Conservation (phyloP, 53 echinoderm and acorn worm genomes). For the Apostichopus leukothele region DNA sequence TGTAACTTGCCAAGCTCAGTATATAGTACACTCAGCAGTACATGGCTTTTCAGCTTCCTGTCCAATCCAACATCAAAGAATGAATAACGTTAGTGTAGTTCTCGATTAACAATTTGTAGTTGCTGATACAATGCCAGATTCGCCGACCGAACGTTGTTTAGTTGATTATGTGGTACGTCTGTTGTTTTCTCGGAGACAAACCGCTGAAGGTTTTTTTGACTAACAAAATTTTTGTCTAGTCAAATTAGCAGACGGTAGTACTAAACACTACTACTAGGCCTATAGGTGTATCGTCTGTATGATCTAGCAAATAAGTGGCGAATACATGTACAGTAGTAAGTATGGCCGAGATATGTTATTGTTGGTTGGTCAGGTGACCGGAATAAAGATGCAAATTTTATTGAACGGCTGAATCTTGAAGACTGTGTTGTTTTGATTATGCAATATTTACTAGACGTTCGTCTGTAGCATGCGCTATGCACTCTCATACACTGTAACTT, state of each 20-base stretch:
- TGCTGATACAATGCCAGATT: neutral
- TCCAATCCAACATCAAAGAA: too few species aligned
- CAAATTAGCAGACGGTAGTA: slow-evolving; percentile 2
- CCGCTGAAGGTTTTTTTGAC: neutral
- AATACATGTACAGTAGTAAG: neutral
- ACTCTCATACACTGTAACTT: too few species aligned
- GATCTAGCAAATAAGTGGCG: neutral
- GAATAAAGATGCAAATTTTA: neutral
- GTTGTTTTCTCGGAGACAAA: neutral
- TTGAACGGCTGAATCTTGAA: neutral
- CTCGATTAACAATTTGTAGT: neutral
- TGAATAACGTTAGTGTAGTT: too few species aligned
- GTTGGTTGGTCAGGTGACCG: neutral
- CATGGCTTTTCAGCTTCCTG: too few species aligned
- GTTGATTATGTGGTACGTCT: neutral
- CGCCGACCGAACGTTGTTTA: neutral
- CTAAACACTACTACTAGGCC: neutral
- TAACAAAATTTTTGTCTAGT: neutral
- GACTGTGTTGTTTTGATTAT: slow-evolving; percentile 33
- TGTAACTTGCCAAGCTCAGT: too few species aligned
- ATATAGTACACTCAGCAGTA: too few species aligned
- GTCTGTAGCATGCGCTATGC: too few species aligned
- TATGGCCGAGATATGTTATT: neutral
- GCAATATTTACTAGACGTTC: neutral
- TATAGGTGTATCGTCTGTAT: neutral